Evolutionary conservation across 2,888 invertebrate genomes (phyloP), one percentile per base, ranked within the genome.

Genomic region (Leptopilina syphax): DNA sequence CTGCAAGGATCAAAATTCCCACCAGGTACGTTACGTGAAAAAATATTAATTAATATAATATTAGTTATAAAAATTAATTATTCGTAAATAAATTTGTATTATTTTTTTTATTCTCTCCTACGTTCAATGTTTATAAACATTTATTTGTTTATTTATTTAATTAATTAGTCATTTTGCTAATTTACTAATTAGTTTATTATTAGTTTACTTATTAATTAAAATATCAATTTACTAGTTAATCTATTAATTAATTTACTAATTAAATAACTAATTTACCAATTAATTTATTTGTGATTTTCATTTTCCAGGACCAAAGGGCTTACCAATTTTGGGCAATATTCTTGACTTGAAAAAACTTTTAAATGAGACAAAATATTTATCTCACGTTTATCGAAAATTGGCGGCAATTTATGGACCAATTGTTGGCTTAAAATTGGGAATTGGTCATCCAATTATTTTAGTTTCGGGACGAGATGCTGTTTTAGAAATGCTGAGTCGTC

Each of bases 401-500:
- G 93, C 94, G 0, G 91, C 93, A 80, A 87, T 92, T 79, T 96
- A 95, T 86, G 96, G 96, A 0, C 92, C 95, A 4, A 92, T 96
- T 0, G 93, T 95, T 0, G 95, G 95, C 0, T 89, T 96, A 13
- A 94, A 94, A 86, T 88, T 95, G 78, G 95, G 95, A 0, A 50
- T 89, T 5, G 91, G 92, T 3, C 93, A 94, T 82, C 90, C 93
- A 9, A 88, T 95, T 0, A 93, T 96, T 1, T 92, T 95, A 0
- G 94, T 95, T 1, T 94, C 94, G 24, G 95, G 95, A 0, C 93
- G 93, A n/a, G 93, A 94, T 67, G 94, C 95, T 68, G 93, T 95
- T 6, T 93, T 93, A 24, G 94, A 95, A 88, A 93, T 95, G 44
- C 93, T 95, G 76, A 92, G 92, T 1, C 93, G 94, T 8, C 94